Percentiles rank a stretch among this genome's conserved stretches.
Conservation (phyloP, 1,140 invertebrate genomes). For the Drosophila leontia region DNA sequence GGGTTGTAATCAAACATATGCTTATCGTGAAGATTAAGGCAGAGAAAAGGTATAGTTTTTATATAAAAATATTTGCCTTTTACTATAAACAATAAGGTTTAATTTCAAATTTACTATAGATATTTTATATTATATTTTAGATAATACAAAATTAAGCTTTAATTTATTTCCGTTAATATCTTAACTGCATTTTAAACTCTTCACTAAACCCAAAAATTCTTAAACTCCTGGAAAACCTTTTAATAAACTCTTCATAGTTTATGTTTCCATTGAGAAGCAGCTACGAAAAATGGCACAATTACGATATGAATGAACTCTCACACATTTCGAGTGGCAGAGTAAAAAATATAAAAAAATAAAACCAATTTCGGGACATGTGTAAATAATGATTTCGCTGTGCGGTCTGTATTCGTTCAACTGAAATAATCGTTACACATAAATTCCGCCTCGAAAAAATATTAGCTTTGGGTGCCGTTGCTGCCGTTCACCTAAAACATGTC, state of each 20-base stretch:
- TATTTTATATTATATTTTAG: neutral
- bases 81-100: neutral
- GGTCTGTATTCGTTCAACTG: conserved; percentile 54
- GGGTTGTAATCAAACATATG: conserved; percentile 10
- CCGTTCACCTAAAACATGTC: conserved; percentile 29
- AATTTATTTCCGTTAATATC: neutral
- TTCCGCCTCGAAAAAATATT: conserved; percentile 51
- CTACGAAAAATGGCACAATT: conserved; percentile 9
- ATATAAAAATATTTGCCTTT: neutral
- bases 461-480: conserved; percentile 22
- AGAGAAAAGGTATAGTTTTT: neutral
- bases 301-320: conserved; percentile 16
- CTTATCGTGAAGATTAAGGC: neutral
- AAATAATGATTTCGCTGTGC: conserved; percentile 64
- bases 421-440: conserved; percentile 80
- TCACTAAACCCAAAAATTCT: neutral
- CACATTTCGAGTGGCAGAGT: conserved; percentile 8
- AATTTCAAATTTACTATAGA: neutral
- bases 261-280: neutral
- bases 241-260: conserved; percentile 8
- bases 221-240: neutral
- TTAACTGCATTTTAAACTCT: neutral
- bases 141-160: neutral
- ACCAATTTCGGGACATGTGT: conserved; percentile 52
- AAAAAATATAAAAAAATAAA: conserved; percentile 27